Evolutionary conservation across 2,113 vertebrate species (phyloP).

Genomic region (Chionomys nivalis): DNA sequence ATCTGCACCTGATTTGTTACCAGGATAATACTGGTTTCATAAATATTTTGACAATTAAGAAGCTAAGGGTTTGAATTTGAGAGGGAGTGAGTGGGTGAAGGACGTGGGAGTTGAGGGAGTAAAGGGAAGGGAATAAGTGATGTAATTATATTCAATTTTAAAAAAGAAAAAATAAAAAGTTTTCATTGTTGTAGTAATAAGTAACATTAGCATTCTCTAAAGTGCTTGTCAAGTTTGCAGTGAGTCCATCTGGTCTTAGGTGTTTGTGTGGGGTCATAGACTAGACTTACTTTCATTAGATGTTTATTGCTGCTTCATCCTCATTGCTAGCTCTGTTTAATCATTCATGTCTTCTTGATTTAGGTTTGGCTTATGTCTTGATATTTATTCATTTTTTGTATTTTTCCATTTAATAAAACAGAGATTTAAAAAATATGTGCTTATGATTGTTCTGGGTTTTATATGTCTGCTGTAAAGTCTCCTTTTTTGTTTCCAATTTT

Average conservation of each 20-base stretch:
- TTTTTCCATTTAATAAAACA: not conserved
- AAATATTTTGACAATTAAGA: too few relatives aligned
- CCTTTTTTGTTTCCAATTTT: not conserved
- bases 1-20: too few relatives aligned
- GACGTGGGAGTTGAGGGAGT: not conserved
- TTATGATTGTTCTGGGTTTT: not conserved
- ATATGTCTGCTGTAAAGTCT: not conserved
- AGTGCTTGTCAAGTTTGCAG: not conserved
- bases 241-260: not conserved
- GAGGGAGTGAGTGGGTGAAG: not conserved
- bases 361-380: not conserved
- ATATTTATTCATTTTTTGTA: not conserved
- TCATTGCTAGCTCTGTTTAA: not conserved
- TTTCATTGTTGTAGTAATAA: not conserved
- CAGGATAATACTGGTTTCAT: too few relatives aligned
- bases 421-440: not conserved
- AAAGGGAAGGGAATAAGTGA: not conserved
- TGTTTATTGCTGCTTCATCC: not conserved
- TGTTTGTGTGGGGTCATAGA: not conserved
- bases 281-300: not conserved
- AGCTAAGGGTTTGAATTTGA: not conserved
- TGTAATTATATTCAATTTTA: not conserved
- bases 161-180: not conserved
- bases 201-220: not conserved
- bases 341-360: not conserved